Evolutionary conservation across 2,113 vertebrate genomes (phyloP).

Genomic region (Cichladusa arquata): DNA sequence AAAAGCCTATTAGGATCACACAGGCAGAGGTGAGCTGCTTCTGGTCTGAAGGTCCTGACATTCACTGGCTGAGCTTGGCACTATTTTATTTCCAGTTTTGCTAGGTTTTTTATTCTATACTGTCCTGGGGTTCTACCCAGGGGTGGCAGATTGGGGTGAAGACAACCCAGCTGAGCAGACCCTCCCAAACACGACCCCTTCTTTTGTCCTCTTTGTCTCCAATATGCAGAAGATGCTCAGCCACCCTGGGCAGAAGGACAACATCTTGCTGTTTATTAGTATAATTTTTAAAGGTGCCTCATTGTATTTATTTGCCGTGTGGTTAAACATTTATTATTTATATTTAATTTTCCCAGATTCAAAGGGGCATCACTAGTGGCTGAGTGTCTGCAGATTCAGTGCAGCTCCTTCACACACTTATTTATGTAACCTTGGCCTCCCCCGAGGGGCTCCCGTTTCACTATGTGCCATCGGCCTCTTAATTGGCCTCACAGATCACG

Average conservation of each 20-base stretch:
- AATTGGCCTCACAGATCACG: conserved; percentile 49
- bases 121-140: not conserved
- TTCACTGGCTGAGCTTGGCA: not conserved
- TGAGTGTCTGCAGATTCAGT: conserved; percentile 48
- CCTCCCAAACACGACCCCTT: not conserved
- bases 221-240: not conserved
- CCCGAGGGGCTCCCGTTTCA: conserved; percentile 24
- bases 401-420: conserved; percentile 49
- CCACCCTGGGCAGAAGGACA: conserved; percentile 40
- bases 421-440: conserved; percentile 55
- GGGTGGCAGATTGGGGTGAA: not conserved
- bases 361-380: conserved; percentile 12
- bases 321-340: conserved; percentile 68
- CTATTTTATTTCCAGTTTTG: not conserved
- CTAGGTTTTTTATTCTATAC: not conserved
- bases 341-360: conserved; percentile 68
- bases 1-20: not conserved
- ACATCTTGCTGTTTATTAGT: conserved; percentile 59
- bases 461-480: conserved; percentile 28
- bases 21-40: not conserved
- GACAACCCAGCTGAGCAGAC: not conserved
- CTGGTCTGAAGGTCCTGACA: not conserved
- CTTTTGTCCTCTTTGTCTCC: not conserved
- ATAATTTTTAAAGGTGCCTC: conserved; percentile 71
- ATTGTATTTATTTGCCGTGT: conserved; percentile 64